phyloP scores from a whole-genome alignment of 1,140 invertebrate genomes.

The Plutomurus gul region DNA sequence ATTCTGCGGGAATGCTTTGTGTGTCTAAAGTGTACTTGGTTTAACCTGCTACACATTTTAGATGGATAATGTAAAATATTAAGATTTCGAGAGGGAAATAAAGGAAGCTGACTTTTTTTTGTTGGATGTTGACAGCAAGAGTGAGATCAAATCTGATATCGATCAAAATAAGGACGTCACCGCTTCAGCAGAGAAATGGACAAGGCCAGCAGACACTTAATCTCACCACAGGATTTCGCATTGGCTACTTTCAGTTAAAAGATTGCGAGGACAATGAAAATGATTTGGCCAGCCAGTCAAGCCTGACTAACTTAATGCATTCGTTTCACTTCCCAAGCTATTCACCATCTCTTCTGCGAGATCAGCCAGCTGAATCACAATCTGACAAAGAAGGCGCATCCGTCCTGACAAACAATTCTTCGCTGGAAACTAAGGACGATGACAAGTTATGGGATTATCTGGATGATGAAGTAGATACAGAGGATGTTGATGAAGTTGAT shows the following conservation, averaged over 20 bases:
- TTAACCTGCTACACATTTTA: background rate
- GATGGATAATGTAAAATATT: background rate
- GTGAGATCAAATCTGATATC: constrained; percentile 47
- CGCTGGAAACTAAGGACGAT: background rate
- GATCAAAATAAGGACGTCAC: constrained; percentile 40
- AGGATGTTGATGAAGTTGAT: constrained; percentile 34
- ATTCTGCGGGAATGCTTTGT: no score
- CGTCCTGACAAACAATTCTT: background rate
- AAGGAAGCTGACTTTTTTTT: background rate
- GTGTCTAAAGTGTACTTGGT: background rate
- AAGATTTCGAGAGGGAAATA: background rate
- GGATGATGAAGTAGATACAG: constrained; percentile 33
- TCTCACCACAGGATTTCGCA: constrained; percentile 42
- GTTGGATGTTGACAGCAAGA: constrained; percentile 32
- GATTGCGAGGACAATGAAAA: constrained; percentile 36
- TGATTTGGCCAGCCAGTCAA: constrained; percentile 39
- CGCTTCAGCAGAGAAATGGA: background rate
- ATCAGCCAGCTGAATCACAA: constrained; percentile 7
- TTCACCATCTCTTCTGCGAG: constrained; percentile 33
- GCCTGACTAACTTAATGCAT: constrained; percentile 11
- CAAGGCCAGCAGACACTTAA: constrained; percentile 29
- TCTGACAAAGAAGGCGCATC: background rate
- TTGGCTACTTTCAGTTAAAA: constrained; percentile 43
- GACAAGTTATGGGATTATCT: constrained; percentile 49
- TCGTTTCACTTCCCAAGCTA: background rate